Conservation (phyloP, 2,113 vertebrate species). For the Pachypanchax playfairii region DNA sequence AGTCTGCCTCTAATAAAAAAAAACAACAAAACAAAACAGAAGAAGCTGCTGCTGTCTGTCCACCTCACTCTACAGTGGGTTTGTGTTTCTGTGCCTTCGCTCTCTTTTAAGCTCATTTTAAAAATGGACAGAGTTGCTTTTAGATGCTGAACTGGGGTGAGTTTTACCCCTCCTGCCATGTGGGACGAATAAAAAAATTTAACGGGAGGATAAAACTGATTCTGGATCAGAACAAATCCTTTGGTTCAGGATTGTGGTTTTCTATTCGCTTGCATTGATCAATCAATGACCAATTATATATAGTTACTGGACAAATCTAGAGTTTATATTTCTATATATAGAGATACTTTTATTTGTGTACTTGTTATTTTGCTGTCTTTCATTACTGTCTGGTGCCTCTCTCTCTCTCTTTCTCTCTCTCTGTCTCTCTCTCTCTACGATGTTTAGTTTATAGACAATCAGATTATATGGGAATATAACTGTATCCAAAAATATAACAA, state of each 20-base stretch:
- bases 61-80: constrained; percentile 56
- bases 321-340: constrained; percentile 79
- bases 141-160: constrained; percentile 46
- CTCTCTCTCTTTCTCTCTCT: constrained; percentile 19
- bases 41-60: constrained; percentile 60
- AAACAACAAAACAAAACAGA: background rate
- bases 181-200: constrained; percentile 17
- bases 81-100: constrained; percentile 77
- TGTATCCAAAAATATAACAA: constrained; percentile 39
- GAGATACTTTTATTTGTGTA: constrained; percentile 72
- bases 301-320: constrained; percentile 59
- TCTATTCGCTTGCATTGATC: constrained; percentile 64
- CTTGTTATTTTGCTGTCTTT: constrained; percentile 48
- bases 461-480: constrained; percentile 50
- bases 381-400: constrained; percentile 76
- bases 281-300: constrained; percentile 53
- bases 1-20: constrained; percentile 13
- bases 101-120: constrained; percentile 73
- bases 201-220: constrained; percentile 33
- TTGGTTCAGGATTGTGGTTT: constrained; percentile 62
- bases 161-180: constrained; percentile 35
- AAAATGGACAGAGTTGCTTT: constrained; percentile 59
- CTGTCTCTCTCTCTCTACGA: constrained; percentile 51
- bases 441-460: constrained; percentile 80
- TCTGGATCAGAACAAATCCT: constrained; percentile 17